Conservation (phyloP, 1,140 invertebrate genomes). For the Conus ventricosus region DNA sequence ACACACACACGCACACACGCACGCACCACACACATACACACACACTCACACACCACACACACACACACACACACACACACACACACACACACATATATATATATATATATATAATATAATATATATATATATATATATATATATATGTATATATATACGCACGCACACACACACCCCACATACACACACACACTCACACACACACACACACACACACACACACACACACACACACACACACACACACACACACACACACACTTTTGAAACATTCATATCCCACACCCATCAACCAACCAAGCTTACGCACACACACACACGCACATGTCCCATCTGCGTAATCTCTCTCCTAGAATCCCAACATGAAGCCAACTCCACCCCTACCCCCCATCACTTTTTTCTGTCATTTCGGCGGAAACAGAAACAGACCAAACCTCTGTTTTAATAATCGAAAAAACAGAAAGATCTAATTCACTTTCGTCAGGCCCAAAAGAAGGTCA, state of each 20-base stretch:
- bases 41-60: background rate
- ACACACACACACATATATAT: background rate
- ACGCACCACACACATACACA: background rate
- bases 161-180: background rate
- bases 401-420: background rate
- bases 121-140: conserved; percentile 14
- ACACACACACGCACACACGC: background rate
- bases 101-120: too few relatives aligned
- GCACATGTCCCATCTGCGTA: too few relatives aligned
- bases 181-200: background rate
- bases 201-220: background rate
- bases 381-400: too few relatives aligned
- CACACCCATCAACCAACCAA: background rate
- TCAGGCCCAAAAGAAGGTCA: too few relatives aligned
- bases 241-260: background rate
- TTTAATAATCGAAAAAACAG: too few relatives aligned
- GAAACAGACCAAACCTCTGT: too few relatives aligned
- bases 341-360: too few relatives aligned
- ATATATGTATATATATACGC: background rate
- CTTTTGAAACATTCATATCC: too few relatives aligned
- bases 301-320: background rate
- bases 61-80: background rate
- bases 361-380: too few relatives aligned
- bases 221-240: background rate
- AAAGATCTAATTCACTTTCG: too few relatives aligned